These are phyloP conservation scores for Parnassius mnemosyne DNA, from an alignment of 2,888 invertebrate species.

Conservation along the genomic window DNA sequence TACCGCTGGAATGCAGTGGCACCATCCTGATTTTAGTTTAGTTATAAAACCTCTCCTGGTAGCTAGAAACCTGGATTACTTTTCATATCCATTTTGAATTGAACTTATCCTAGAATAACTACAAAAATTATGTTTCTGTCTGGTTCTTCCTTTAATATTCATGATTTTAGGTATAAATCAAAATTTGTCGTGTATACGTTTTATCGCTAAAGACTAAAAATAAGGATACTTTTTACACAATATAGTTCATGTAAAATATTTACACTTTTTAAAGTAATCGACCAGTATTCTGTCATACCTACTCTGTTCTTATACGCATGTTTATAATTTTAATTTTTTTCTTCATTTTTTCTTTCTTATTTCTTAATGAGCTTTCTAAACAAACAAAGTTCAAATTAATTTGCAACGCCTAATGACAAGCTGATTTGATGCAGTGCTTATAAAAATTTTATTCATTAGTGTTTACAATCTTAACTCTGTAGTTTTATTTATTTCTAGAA, in stretches of 20 bases:
- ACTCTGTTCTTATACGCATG: constrained; percentile 9
- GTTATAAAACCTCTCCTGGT: constrained; percentile 28
- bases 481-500: constrained; percentile 2
- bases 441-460: constrained; percentile 6
- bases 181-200: no score
- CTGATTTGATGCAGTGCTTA: constrained; percentile 18
- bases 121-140: neutral
- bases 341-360: neutral
- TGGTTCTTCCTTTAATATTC: neutral
- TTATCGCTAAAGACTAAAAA: no score
- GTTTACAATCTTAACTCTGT: constrained; percentile 7
- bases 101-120: constrained; percentile 8
- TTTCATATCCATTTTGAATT: constrained; percentile 14
- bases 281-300: neutral
- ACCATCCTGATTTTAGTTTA: constrained; percentile 37
- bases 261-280: no score
- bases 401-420: constrained; percentile 22
- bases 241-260: no score
- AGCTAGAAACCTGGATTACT: constrained; percentile 24
- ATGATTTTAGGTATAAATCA: no score
- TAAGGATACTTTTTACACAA: no score
- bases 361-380: constrained; percentile 17
- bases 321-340: constrained; percentile 3
- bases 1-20: constrained; percentile 34
- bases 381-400: constrained; percentile 8